phyloP scores from a whole-genome alignment of 2,113 vertebrate species.

The Desmodus rotundus region DNA sequence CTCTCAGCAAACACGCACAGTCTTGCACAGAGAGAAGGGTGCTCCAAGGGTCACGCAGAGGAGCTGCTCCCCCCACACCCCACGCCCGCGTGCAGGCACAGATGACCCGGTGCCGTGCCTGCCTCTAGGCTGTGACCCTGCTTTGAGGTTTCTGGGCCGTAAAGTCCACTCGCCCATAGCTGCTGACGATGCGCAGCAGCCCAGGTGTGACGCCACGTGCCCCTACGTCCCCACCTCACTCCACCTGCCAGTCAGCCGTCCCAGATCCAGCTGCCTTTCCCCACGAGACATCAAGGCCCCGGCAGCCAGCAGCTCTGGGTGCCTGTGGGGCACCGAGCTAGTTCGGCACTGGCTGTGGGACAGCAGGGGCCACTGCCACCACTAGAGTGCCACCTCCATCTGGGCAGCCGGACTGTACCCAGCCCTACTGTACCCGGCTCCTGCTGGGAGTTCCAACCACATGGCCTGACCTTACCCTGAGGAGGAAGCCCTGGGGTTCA shows the following conservation, averaged over 20 bases:
- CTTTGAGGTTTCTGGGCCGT: not conserved
- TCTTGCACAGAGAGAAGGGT: no score
- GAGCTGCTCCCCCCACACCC: accelerated
- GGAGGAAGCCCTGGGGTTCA: not conserved
- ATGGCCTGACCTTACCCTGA: not conserved
- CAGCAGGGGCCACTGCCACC: no score
- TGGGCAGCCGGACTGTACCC: no score
- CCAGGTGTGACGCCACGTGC: accelerated
- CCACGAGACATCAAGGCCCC: not conserved
- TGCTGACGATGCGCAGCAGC: no score
- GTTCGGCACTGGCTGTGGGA: not conserved
- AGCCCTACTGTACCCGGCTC: no score
- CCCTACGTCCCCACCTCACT: no score
- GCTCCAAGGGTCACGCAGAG: not conserved
- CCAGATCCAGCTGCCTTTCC: not conserved
- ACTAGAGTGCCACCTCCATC: not conserved
- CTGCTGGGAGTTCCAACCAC: not conserved
- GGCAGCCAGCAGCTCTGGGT: not conserved
- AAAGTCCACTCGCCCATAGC: not conserved
- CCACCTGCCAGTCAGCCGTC: not conserved
- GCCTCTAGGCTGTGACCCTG: not conserved
- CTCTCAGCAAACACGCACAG: no score
- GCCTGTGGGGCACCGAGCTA: not conserved
- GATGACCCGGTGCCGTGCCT: not conserved
- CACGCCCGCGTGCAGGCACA: no score